Percentiles rank a stretch among this genome's conserved stretches.
Evolutionary conservation across 1,140 invertebrate species (phyloP).

Genomic region (Atopsyche davidsoni): DNA sequence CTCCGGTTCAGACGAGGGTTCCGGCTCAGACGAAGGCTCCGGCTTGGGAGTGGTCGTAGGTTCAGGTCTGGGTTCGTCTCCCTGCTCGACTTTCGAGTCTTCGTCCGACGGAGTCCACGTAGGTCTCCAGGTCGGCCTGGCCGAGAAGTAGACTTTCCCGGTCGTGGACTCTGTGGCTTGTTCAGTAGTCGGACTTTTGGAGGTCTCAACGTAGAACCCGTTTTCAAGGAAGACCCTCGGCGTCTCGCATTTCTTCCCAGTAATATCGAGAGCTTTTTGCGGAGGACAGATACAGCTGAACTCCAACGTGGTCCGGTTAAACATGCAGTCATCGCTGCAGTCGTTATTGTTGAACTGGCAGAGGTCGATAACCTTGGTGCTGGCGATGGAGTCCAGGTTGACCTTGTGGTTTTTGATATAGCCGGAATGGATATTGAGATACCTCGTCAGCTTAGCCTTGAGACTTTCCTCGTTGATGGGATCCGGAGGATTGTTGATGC

Average conservation of each 20-base stretch:
- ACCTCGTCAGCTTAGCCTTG: slow-evolving; percentile 43
- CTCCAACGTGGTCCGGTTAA: slow-evolving; percentile 55
- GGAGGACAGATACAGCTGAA: slow-evolving; percentile 68
- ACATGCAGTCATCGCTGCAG: slow-evolving; percentile 71
- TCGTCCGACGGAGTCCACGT: neutral
- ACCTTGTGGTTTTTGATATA: slow-evolving; percentile 52
- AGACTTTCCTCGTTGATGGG: slow-evolving; percentile 47
- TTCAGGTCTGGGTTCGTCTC: slow-evolving; percentile 20
- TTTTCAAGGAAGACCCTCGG: slow-evolving; percentile 22
- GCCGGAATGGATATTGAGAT: slow-evolving; percentile 45
- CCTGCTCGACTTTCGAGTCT: slow-evolving; percentile 19
- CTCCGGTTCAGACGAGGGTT: slow-evolving; percentile 28
- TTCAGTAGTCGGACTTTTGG: slow-evolving; percentile 30
- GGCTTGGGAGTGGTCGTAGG: slow-evolving; percentile 30
- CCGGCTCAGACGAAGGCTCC: slow-evolving; percentile 23
- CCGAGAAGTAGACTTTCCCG: slow-evolving; percentile 7
- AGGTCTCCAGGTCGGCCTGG: neutral
- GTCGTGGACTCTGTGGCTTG: slow-evolving; percentile 33
- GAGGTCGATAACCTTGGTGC: slow-evolving; percentile 56
- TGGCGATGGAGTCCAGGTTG: slow-evolving; percentile 41
- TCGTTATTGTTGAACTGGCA: slow-evolving; percentile 69
- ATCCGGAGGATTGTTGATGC: slow-evolving; percentile 43
- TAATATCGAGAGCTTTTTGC: slow-evolving; percentile 41
- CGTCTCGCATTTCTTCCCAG: slow-evolving; percentile 17
- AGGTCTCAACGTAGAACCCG: slow-evolving; percentile 25